These are phyloP conservation scores for Papilio helenus DNA, from an alignment of 1,140 invertebrate species.

Conservation along the genomic window DNA sequence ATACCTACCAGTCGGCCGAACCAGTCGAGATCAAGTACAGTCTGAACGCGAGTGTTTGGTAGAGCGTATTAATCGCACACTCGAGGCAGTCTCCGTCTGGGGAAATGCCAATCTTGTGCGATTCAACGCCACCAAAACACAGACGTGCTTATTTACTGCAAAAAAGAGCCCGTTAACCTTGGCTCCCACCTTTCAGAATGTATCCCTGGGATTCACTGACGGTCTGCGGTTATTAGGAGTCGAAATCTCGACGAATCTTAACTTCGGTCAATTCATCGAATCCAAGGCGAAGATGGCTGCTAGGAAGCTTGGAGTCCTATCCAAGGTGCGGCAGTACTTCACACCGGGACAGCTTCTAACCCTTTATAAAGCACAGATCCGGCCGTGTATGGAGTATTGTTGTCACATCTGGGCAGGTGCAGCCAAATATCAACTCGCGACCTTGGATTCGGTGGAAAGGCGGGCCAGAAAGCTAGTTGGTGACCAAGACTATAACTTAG, in stretches of 20 bases:
- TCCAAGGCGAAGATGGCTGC: too few species aligned
- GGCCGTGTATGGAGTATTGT: background rate
- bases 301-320: too few species aligned
- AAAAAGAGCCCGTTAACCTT: constrained; percentile 32
- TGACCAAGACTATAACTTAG: background rate
- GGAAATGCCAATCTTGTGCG: constrained; percentile 35
- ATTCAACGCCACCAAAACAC: constrained; percentile 34
- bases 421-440: constrained; percentile 3
- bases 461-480: constrained; percentile 3
- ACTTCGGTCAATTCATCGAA: constrained; percentile 1
- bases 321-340: background rate
- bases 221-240: constrained; percentile 22
- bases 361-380: background rate
- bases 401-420: constrained; percentile 24
- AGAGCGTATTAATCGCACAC: constrained; percentile 29
- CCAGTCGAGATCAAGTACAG: constrained; percentile 25
- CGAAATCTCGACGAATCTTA: constrained; percentile 15
- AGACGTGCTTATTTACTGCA: constrained; percentile 30
- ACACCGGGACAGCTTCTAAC: background rate
- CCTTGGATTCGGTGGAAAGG: constrained; percentile 21
- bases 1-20: constrained; percentile 24
- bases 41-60: constrained; percentile 26
- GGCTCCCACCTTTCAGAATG: constrained; percentile 28
- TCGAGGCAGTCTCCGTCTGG: background rate
- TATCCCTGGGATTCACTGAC: constrained; percentile 8